These are phyloP conservation scores for Ormyrus thymus DNA, from an alignment of 2,888 invertebrate species.

Conservation along the genomic window DNA sequence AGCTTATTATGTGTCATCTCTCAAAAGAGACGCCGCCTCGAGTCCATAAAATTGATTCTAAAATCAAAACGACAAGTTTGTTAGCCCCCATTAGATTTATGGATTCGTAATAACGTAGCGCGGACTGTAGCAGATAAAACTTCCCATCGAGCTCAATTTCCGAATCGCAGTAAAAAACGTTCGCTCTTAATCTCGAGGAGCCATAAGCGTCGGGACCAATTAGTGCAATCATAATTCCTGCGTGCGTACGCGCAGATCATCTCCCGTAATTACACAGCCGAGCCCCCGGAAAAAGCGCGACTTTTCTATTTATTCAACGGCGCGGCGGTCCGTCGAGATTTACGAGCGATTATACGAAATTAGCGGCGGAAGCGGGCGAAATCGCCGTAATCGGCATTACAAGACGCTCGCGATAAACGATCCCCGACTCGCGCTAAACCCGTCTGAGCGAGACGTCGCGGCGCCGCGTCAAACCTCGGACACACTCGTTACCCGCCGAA, in stretches of 20 bases:
- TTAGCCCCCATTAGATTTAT: no score
- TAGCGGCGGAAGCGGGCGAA: slow-evolving; percentile 1
- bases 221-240: neutral
- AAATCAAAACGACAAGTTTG: no score
- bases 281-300: no score
- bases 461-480: neutral
- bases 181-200: neutral
- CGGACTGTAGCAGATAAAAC: no score
- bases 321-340: slow-evolving; percentile 17
- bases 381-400: slow-evolving; percentile 31
- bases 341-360: slow-evolving; percentile 29
- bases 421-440: neutral
- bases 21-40: no score
- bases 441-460: neutral
- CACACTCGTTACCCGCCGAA: slow-evolving; percentile 19
- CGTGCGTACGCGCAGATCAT: no score
- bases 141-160: no score
- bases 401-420: slow-evolving; percentile 27
- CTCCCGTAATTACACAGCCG: no score
- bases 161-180: neutral
- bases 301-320: no score
- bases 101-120: no score
- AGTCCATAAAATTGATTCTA: no score
- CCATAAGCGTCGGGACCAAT: neutral
- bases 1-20: no score